Evolutionary conservation across 2,888 invertebrate species (phyloP), one percentile per base, ranked within the genome.

Genomic region (Dasysyrphus tricinctus): DNA sequence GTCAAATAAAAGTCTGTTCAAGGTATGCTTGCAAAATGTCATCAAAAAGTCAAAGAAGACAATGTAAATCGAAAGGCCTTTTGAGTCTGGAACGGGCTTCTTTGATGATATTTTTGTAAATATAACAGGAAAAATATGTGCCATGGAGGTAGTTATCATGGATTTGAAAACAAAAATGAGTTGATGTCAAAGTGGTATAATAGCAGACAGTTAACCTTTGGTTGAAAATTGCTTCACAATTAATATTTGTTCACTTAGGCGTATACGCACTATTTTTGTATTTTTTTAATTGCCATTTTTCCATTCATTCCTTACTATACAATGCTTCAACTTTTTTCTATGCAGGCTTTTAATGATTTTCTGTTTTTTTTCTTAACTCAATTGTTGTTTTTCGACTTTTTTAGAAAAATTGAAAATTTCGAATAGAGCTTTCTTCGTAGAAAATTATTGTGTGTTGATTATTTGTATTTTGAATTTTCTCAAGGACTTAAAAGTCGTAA

Each of bases 41-140:
- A 24, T 65, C 70, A 72, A 8, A 47, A 65, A 81, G 65, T 65
- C 57, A 70, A 61, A 77, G 77, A 19, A 73, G 57, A 74, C 74
- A 37, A 67, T 54, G 37, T 49, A 51, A 54, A 4, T 19, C 19
- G 16, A 32, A 67, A 51, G 51, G 39, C 3, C 9, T 37, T 69
- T 51, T 54, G 24, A 51, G 37, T 69, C 49, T 49, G 49, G 19
- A 7, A 14, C 19, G 65, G 32, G 34, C 1, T 69, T 37, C 37
- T 39, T 54, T 69, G 24, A 69, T 39, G 37, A 6, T n/a, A n/a
- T n/a, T 12, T 65, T 44, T 42, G 9, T 44, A 29, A 44, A 44
- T 67, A 34, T 7, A 14, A 8, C 1, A 9, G 34, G n/a, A 54
- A 19, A n/a, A 39, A 69, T 54, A n/a, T 69, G 39, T 39, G 9